A percentile compares a stretch with the other conserved stretches of the same genome.
These are phyloP conservation scores for Aspidoscelis tigris DNA, from an alignment of 2,113 vertebrate species.

Conservation along the genomic window DNA sequence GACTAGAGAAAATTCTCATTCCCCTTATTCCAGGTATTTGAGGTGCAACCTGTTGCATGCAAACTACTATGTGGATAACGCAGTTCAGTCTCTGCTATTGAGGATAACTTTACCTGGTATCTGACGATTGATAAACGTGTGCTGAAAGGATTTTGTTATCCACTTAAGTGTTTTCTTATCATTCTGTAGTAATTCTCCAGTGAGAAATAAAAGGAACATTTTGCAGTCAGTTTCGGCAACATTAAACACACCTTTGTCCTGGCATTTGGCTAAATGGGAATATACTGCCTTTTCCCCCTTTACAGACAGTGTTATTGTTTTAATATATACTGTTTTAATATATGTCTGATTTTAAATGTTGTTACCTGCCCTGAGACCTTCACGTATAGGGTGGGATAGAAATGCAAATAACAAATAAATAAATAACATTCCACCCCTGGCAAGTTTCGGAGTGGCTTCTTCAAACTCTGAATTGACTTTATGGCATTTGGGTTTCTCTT, in stretches of 20 bases:
- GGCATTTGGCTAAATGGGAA: too few relatives aligned
- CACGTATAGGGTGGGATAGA: too few relatives aligned
- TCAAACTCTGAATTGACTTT: background rate
- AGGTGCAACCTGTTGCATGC: background rate
- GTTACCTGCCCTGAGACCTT: too few relatives aligned
- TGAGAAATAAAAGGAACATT: background rate
- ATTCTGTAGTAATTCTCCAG: too few relatives aligned
- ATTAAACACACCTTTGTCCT: background rate
- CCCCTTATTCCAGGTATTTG: too few relatives aligned
- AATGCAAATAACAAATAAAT: too few relatives aligned
- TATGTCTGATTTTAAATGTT: too few relatives aligned
- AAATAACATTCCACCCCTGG: background rate
- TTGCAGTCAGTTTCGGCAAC: background rate
- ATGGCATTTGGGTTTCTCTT: background rate
- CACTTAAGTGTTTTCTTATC: background rate
- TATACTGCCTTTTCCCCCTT: too few relatives aligned
- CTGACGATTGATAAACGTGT: background rate
- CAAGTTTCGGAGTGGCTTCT: background rate
- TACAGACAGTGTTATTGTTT: too few relatives aligned
- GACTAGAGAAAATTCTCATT: background rate
- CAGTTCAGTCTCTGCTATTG: background rate
- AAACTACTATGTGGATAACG: background rate
- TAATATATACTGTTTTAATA: too few relatives aligned
- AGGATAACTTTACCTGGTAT: background rate
- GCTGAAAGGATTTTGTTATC: background rate